Evolutionary conservation across 2,888 invertebrate species (phyloP).

Genomic region (Drosophila mayaguana): DNA sequence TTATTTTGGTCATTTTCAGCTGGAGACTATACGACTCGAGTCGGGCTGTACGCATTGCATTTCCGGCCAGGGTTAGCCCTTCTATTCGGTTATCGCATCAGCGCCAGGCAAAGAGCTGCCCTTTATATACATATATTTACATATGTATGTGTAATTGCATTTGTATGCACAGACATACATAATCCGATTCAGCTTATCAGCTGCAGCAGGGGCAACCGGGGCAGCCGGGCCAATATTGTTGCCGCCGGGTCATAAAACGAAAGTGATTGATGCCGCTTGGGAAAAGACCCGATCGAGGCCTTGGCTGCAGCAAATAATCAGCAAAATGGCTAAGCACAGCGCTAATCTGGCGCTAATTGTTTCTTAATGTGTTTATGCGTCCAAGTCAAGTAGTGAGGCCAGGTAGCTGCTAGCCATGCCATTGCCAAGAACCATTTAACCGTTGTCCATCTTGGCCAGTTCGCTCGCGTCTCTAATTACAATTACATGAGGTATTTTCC

Average conservation of each 20-base stretch:
- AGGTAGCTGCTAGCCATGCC: constrained; percentile 8
- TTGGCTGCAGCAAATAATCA: constrained; percentile 30
- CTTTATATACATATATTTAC: not conserved
- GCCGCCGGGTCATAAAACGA: constrained; percentile 63
- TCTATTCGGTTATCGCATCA: constrained; percentile 41
- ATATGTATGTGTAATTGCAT: not conserved
- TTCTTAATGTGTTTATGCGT: constrained; percentile 71
- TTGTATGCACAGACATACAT: constrained; percentile 1
- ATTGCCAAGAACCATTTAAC: constrained; percentile 39
- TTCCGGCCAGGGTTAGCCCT: constrained; percentile 53
- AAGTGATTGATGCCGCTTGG: constrained; percentile 58
- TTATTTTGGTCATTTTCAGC: constrained; percentile 38
- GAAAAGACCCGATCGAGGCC: constrained; percentile 26
- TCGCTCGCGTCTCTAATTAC: constrained; percentile 52
- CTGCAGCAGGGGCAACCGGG: constrained; percentile 16
- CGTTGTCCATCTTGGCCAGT: not conserved
- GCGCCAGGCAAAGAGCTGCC: constrained; percentile 13
- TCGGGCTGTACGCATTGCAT: constrained; percentile 27
- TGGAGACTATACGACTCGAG: constrained; percentile 24
- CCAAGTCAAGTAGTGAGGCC: constrained; percentile 22
- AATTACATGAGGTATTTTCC: constrained; percentile 18
- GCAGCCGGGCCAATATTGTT: constrained; percentile 11
- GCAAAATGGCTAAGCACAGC: constrained; percentile 36
- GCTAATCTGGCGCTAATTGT: constrained; percentile 76
- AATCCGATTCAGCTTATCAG: constrained; percentile 38